A percentile compares a stretch with the other conserved stretches of the same genome.
Evolutionary conservation across 2,113 vertebrate genomes (phyloP).

Genomic region (Uria aalge): DNA sequence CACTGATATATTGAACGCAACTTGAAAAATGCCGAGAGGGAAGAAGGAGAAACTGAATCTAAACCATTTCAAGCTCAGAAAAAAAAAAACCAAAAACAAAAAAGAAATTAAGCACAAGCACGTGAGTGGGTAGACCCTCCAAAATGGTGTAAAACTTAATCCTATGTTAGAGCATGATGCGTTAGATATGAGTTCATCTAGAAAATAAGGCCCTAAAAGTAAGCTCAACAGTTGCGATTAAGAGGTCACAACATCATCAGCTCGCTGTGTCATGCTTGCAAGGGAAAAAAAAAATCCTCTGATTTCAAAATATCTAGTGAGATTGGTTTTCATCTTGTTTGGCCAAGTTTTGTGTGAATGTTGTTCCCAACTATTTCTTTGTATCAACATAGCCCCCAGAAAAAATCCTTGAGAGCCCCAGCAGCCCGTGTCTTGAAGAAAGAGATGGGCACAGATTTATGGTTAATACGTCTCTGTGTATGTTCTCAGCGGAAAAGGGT

Average conservation of each 20-base stretch:
- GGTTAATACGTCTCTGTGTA: rapidly evolving
- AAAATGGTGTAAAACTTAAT: neutral
- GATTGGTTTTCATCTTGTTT: neutral
- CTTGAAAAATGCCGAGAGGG: neutral
- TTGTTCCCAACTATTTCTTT: neutral
- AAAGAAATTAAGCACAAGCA: neutral
- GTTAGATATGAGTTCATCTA: neutral
- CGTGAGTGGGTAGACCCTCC: neutral
- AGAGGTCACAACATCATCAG: neutral
- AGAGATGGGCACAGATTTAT: neutral
- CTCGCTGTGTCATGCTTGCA: neutral
- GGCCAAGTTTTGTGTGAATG: neutral
- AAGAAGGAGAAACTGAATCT: neutral
- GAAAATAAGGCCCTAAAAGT: neutral
- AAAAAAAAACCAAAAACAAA: neutral
- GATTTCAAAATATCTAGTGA: neutral
- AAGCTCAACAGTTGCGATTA: neutral
- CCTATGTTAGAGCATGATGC: neutral
- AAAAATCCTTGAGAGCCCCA: neutral
- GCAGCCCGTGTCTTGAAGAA: neutral
- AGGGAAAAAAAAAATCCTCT: neutral
- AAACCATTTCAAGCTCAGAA: neutral
- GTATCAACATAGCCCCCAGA: rapidly evolving
- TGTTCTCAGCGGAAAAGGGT: neutral
- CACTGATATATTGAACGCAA: neutral